A percentile compares a stretch with the other conserved stretches of the same genome.
These are phyloP conservation scores for Dugesia japonica DNA, from an alignment of 2,888 invertebrate genomes.

Conservation along the genomic window DNA sequence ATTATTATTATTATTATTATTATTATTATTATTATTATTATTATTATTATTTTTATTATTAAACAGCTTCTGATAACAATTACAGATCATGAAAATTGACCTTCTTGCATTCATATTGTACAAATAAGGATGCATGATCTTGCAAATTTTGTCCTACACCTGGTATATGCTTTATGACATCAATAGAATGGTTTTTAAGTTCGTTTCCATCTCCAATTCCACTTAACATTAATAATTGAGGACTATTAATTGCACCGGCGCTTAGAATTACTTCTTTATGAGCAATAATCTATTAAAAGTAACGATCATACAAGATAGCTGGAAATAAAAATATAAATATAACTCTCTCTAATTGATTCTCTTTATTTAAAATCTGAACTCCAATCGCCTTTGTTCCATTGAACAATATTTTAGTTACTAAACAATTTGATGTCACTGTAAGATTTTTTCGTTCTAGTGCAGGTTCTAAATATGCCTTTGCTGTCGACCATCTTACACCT, in stretches of 20 bases:
- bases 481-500: slow-evolving; percentile 58
- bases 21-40: too few species aligned
- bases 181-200: slow-evolving; percentile 51
- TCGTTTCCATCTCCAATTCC: slow-evolving; percentile 55
- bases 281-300: slow-evolving; percentile 22
- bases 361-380: slow-evolving; percentile 21
- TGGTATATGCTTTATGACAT: slow-evolving; percentile 54
- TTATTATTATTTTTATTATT: too few species aligned
- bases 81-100: neutral
- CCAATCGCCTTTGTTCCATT: slow-evolving; percentile 29
- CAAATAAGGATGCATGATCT: slow-evolving; percentile 57
- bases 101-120: slow-evolving; percentile 48
- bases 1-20: too few species aligned
- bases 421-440: neutral
- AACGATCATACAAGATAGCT: neutral
- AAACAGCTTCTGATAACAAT: too few species aligned
- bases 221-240: slow-evolving; percentile 78
- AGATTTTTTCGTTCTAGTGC: slow-evolving; percentile 50
- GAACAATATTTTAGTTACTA: slow-evolving; percentile 21
- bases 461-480: slow-evolving; percentile 58
- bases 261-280: slow-evolving; percentile 62
- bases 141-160: slow-evolving; percentile 63
- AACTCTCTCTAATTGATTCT: neutral
- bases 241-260: slow-evolving; percentile 76
- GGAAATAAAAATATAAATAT: neutral